Base-by-base conservation (phyloP, 1,140 invertebrate species). In the Chironomus striatipennis region DNA sequence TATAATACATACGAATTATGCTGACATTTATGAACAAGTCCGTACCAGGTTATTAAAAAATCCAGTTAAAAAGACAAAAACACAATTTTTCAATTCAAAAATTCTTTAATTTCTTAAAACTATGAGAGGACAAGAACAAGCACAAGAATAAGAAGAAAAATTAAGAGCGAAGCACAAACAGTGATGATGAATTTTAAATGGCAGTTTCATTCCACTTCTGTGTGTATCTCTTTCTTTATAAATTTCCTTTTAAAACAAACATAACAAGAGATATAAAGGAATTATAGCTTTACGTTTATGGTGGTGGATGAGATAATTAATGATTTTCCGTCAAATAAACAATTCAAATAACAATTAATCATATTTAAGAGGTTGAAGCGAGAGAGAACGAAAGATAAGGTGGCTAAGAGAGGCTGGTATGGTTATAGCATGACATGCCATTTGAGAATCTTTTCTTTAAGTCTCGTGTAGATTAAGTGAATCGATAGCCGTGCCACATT, bases 271-370 rank as follows among this genome's bases (percentile, higher is more conserved):
- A 10, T 34, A 34, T 34, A 34, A 57, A 57, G 47, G 47, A 12
- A 57, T 34, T 34, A 57, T 57, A 57, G 47, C 12, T 57, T n/a
- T 12, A 57, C 47, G 8, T 12, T 34, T n/a, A 57, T 57, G n/a
- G 47, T n/a, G 47, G 47, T n/a, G 65, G 65, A 20, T 34, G 24
- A 34, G 24, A 34, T 18, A 70, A 70, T 70, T 70, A 70, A 70
- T 70, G 65, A 70, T 70, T 18, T 18, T 70, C 20, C 65, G 20
- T 70, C 65, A 70, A 70, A 70, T 70, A 70, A 70, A 70, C 65
- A 70, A 70, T 70, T 21, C 65, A 70, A 70, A 70, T 70, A 70
- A 70, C 20, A 70, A 70, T 70, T 20, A 70, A 70, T 70, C 65
- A 70, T 70, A 70, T 70, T 70, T 70, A 70, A 70, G 65, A 70